Base-by-base conservation (phyloP, 2,113 vertebrate genomes). In the Oryzias woworae region DNA sequence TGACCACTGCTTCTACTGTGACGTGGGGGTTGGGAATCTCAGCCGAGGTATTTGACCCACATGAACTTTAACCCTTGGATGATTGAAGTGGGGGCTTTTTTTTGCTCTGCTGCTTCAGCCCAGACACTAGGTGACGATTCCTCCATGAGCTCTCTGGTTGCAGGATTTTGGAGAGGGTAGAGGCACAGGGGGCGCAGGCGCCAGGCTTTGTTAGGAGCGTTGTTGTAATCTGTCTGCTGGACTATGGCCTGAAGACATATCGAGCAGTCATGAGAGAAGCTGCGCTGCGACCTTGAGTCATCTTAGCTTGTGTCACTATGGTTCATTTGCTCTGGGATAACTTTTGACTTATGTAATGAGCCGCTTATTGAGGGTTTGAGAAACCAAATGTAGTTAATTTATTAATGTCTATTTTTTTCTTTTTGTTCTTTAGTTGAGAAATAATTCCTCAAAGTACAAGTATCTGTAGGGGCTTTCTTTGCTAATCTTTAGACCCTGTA, bases 31-130 rank as follows among this genome's bases (percentile, higher is more conserved):
- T 78, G 76, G 83, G 71, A 66, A 77, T 66, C 75, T 71, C 73
- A 75, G 69, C 62, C n/a, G 53, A 92, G 85, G 88, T 92, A 92
- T 92, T 92, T 92, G 91, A 92, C 91, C 91, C 67, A 14, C 43
- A 14, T 79, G 62, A 80, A 86, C 88, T 82, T 26, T 90, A 84
- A 92, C 88, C 87, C 76, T 54, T 2, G 42, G 64, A 80, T 90
- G 90, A 91, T 92, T 92, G 90, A 91, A 92, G 89, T 89, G 82
- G 75, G 71, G 81, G 88, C 83, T 87, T 89, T 82, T 75, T 75
- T 77, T 79, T 85, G 84, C 86, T 85, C 84, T 73, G 82, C 57
- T 84, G 86, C 87, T 88, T 82, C 65, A 70, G 84, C 80, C 82
- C 59, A 83, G 74, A 92, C 88, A 90, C 87, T 87, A 90, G 87